These are phyloP conservation scores for Polyodon spathula DNA, from an alignment of 2,113 vertebrate genomes.

Conservation along the genomic window DNA sequence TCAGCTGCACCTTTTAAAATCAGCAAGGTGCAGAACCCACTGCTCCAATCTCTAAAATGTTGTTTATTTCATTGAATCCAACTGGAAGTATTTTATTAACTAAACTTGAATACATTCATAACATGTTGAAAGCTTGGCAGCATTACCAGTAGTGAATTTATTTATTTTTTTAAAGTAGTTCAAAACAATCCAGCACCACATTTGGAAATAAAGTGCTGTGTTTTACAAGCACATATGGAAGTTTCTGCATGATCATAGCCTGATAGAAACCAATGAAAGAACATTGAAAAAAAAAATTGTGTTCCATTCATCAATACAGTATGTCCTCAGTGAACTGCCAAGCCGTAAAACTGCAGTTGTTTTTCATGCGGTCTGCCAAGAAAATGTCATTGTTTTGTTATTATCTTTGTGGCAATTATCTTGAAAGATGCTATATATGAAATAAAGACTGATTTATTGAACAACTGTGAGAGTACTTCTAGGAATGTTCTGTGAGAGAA, in stretches of 20 bases:
- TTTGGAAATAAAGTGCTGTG: neutral
- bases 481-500: too few relatives aligned
- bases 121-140: conserved; percentile 12
- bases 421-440: too few relatives aligned
- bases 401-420: too few relatives aligned
- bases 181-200: neutral
- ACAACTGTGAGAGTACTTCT: too few relatives aligned
- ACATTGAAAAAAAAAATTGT: neutral
- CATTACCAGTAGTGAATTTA: conserved; percentile 3
- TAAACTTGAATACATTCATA: conserved; percentile 9
- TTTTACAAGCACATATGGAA: conserved; percentile 1
- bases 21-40: too few relatives aligned
- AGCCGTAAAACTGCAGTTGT: neutral
- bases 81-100: conserved; percentile 4
- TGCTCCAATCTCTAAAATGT: neutral
- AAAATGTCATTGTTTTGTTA: too few relatives aligned
- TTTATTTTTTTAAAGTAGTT: conserved; percentile 17
- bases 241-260: conserved; percentile 17
- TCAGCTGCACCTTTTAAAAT: too few relatives aligned
- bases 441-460: too few relatives aligned
- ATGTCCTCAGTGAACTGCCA: neutral
- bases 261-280: conserved; percentile 2
- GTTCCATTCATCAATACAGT: neutral
- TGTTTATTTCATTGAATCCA: conserved; percentile 17
- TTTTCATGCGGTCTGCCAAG: neutral